Evolutionary conservation across 2,113 vertebrate genomes (phyloP).

Genomic region (Meriones unguiculatus): DNA sequence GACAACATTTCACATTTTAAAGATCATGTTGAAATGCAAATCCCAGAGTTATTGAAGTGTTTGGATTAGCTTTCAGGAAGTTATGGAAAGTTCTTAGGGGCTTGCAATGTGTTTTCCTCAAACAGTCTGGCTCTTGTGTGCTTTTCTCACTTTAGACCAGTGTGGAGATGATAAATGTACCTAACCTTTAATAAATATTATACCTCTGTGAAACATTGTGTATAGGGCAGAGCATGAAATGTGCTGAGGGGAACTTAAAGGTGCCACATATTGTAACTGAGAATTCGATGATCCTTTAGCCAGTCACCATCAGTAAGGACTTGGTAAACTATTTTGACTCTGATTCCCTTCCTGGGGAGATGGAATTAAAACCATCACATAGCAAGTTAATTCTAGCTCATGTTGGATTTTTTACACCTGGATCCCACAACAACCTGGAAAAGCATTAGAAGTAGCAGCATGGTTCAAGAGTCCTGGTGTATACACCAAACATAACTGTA

Average conservation of each 20-base stretch:
- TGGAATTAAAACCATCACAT: conserved; percentile 79
- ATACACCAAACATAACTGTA: background rate
- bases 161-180: background rate
- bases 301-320: background rate
- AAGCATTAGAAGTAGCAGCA: background rate
- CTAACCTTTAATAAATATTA: background rate
- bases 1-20: background rate
- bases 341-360: conserved; percentile 61
- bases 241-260: background rate
- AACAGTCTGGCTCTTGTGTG: background rate
- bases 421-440: conserved; percentile 76
- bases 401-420: conserved; percentile 73
- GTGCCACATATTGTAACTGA: background rate
- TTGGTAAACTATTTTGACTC: background rate
- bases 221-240: background rate
- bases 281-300: background rate
- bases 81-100: background rate
- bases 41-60: background rate
- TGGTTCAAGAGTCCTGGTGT: background rate
- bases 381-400: conserved; percentile 76
- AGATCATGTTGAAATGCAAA: background rate
- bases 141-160: background rate
- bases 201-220: background rate
- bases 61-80: background rate
- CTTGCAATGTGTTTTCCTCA: background rate